Base-by-base conservation (phyloP, 2,797 vertebrate species). In the Bradypodion pumilum region DNA sequence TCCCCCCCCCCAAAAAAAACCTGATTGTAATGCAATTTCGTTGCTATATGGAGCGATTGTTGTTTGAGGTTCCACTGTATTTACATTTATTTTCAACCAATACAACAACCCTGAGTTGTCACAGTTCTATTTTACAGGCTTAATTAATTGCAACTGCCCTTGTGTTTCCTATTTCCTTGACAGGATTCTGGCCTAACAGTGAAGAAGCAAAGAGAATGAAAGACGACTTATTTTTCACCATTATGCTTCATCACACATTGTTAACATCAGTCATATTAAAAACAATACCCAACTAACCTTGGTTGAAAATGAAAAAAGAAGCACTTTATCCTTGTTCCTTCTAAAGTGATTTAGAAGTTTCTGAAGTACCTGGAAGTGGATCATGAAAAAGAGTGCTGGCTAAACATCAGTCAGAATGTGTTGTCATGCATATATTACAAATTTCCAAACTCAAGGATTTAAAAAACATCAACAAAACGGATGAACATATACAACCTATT, bases 271-370 rank as follows among this genome's bases (percentile, higher is more conserved):
- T 1, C 10, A 84, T 74, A 42, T 77, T 7, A 81, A 46, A 89
- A 74, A 80, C 74, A 35, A 85, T 7, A 92, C 0, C 0, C 65
- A 83, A 86, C 96, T 96, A 92, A 98, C 98, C 97, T 98, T 99
- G 35, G 98, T 99, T 40, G 98, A 99, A 86, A 97, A 96, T 52
- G 98, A 99, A 92, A 99, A 99, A 87, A 99, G 94, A 56, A 99
- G 97, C 77, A 99, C 93, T 96, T 99, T 99, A 92, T 98, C 97
- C 87, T 94, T 97, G 91, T 92, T 97, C 92, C 95, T 96, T 87
- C 85, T 93, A 89, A 97, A 99, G 91, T 97, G 96, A 92, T 95
- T 97, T 86, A 99, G 94, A 92, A 99, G 96, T 86, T 96, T 97
- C 89, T 99, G 97, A 93, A 99, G 96, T 85, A 99, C 98, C 98